Evolutionary conservation across 2,797 vertebrate genomes (phyloP), one percentile per base, ranked within the genome.

Genomic region (Halcyon smyrnensis): DNA sequence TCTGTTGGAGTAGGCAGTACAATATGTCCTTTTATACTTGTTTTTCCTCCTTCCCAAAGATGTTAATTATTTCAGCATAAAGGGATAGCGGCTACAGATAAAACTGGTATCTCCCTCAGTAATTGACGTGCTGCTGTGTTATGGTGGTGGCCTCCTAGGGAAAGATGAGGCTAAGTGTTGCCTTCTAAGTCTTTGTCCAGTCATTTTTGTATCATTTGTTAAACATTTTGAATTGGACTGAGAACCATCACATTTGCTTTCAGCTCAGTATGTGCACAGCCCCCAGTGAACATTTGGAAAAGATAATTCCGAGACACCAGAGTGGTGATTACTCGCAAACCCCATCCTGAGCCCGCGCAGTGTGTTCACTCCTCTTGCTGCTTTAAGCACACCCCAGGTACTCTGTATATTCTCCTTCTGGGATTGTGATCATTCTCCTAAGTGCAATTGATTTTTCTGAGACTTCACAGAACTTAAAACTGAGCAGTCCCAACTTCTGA

Each of bases 221-320:
- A 88, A 95, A 88, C 53, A 23, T 90, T 95, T 92, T 1, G 7
- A 81, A 14, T 85, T 75, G 81, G 64, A 89, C 68, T 82, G 86
- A 93, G 90, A 94, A 83, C 94, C 48, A 53, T 93, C 70, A 24
- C 64, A 43, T 95, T 92, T 97, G 53, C 86, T 95, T 96, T 95
- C 90, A 95, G 86, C 91, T 94, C 74, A 89, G 83, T 91, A 46
- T 90, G 85, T 87, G 81, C 74, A 57, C 71, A 89, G 74, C 45
- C 80, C 82, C 83, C 67, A 87, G 56, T 93, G 90, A 95, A 77
- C 88, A 85, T 94, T 96, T 90, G 90, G 94, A 90, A 94, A 91
- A 85, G 84, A 69, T 94, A 96, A 95, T 97, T 96, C 70, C 0
- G 8, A 88, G 87, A 53, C 67, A 82, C 54, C 70, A 43, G 86